Percentiles rank a stretch among this genome's conserved stretches.
Evolutionary conservation across 2,797 vertebrate species (phyloP).

Genomic region (Steatocranus sp.): DNA sequence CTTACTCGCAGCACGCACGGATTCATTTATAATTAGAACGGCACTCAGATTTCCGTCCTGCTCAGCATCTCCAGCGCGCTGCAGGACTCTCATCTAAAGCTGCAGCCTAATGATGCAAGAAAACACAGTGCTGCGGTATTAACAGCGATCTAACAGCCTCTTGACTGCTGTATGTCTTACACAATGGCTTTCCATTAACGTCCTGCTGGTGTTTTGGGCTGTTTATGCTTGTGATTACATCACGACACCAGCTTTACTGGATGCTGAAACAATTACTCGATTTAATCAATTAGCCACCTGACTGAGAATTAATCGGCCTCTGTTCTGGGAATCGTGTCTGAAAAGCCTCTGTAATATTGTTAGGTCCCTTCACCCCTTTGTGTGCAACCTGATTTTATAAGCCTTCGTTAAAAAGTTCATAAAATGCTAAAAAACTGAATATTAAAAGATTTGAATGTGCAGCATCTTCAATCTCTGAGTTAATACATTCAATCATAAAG

Average conservation of each 20-base stretch:
- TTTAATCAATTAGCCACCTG: background rate
- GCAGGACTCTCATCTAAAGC: background rate
- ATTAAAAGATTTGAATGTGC: background rate
- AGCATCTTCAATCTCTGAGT: background rate
- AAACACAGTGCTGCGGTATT: background rate
- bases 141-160: background rate
- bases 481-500: accelerated
- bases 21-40: conserved; percentile 22
- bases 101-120: background rate
- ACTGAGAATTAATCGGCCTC: background rate
- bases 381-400: background rate
- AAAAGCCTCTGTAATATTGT: background rate
- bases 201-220: background rate
- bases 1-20: background rate
- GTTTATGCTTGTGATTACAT: background rate
- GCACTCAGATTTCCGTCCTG: background rate
- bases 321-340: background rate
- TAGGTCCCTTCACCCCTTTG: accelerated
- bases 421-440: accelerated
- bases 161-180: background rate
- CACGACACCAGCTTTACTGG: background rate
- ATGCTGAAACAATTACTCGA: background rate
- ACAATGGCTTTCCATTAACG: background rate
- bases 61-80: background rate
- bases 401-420: background rate